Percentiles rank a stretch among this genome's conserved stretches.
These are phyloP conservation scores for Epizoanthus stellaris DNA, from an alignment of 92 coral and sea anemone genomes.

Conservation along the genomic window DNA sequence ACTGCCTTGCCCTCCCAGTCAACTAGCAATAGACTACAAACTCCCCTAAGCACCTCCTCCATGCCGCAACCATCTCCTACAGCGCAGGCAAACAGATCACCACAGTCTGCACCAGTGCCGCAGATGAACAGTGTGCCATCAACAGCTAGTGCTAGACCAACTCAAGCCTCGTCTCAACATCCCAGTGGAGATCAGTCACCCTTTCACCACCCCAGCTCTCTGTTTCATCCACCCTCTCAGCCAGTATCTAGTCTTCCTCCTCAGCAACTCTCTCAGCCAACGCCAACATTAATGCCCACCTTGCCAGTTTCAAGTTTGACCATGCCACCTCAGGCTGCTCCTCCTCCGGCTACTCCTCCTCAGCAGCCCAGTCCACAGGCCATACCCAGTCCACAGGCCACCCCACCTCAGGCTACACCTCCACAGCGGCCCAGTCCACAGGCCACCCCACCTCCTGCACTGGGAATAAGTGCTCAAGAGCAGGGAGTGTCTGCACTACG, in stretches of 20 bases:
- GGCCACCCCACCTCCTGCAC: conserved; percentile 60
- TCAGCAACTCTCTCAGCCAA: conserved; percentile 2
- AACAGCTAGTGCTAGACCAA: neutral
- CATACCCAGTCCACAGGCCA: conserved; percentile 52
- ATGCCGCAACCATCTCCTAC: neutral
- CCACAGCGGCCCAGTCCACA: conserved; percentile 50
- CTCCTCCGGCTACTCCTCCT: conserved; percentile 3
- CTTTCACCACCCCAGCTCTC: conserved; percentile 13
- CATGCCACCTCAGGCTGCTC: neutral
- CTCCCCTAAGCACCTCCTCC: neutral
- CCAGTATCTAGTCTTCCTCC: conserved; percentile 4
- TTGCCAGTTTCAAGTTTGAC: conserved; percentile 13
- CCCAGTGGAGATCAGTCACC: conserved; percentile 20
- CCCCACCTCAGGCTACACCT: conserved; percentile 8
- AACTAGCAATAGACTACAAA: conserved; percentile 1
- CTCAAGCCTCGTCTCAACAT: neutral
- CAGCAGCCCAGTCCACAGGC: neutral
- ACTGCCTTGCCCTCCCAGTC: neutral
- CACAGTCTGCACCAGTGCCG: conserved; percentile 4
- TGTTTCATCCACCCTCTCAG: conserved; percentile 9
- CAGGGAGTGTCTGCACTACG: conserved; percentile 85
- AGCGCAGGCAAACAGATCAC: conserved; percentile 1
- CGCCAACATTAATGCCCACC: conserved; percentile 8
- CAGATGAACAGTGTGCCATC: conserved; percentile 1
- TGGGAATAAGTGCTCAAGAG: conserved; percentile 54